These are phyloP conservation scores for Noctua fimbriata DNA, from an alignment of 2,888 invertebrate genomes.

Conservation along the genomic window DNA sequence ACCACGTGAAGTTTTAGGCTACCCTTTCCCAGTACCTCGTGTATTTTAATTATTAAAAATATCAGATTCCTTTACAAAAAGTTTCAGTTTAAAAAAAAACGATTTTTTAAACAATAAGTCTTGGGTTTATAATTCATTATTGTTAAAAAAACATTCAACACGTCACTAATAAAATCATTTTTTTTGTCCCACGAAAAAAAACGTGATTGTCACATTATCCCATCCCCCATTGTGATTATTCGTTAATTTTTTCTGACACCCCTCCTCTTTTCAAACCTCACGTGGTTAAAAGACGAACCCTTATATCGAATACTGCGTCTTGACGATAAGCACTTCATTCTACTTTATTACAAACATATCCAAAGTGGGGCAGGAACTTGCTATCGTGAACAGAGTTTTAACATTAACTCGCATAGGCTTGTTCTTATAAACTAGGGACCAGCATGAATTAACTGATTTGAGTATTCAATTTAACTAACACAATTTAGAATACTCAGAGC, in stretches of 20 bases:
- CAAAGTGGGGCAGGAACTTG: neutral
- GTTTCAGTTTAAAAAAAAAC: no score
- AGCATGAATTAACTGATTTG: neutral
- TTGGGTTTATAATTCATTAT: no score
- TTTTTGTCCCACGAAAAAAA: no score
- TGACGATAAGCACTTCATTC: neutral
- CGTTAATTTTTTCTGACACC: neutral
- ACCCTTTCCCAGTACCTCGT: no score
- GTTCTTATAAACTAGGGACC: constrained; percentile 27
- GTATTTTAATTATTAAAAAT: no score
- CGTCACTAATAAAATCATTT: no score
- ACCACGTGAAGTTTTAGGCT: no score
- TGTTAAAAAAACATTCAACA: no score
- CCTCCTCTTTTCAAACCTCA: neutral
- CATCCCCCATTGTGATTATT: neutral
- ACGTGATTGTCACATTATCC: neutral
- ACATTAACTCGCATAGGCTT: constrained; percentile 22
- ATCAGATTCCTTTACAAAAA: no score
- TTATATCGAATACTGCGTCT: neutral
- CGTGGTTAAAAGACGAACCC: neutral
- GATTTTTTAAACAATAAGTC: no score
- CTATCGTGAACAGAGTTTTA: neutral
- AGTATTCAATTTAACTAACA: neutral
- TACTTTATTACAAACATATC: neutral
- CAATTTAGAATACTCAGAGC: neutral